A percentile compares a stretch with the other conserved stretches of the same genome.
Evolutionary conservation across 2,888 invertebrate species (phyloP).

Genomic region (Pristionchus arcanus): DNA sequence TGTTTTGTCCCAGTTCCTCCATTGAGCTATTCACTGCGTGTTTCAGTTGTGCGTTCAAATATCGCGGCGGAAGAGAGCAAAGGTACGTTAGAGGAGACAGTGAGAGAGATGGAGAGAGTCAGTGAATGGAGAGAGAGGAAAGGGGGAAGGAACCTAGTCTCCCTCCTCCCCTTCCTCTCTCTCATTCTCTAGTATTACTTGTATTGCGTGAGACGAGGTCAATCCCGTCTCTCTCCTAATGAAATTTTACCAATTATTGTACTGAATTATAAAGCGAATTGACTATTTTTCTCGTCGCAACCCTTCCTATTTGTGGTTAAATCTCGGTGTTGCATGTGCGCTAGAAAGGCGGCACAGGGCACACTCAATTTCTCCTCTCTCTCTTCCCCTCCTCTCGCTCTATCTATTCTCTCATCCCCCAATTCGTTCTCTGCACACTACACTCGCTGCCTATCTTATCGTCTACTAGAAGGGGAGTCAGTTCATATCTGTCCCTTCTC

Average conservation of each 20-base stretch:
- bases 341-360: conserved; percentile 35
- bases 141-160: conserved; percentile 25
- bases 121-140: not conserved
- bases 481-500: conserved; percentile 12
- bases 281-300: not conserved
- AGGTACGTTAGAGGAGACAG: not conserved
- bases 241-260: not conserved
- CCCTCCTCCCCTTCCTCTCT: not conserved
- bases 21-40: not conserved
- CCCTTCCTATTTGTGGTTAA: not conserved
- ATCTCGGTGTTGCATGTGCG: not conserved
- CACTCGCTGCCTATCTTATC: conserved; percentile 2
- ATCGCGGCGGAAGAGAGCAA: not conserved
- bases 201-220: not conserved
- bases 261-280: not conserved
- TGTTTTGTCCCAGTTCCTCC: not conserved
- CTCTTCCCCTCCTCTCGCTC: not conserved
- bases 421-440: conserved; percentile 40
- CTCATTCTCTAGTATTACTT: conserved; percentile 25
- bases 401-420: not conserved
- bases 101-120: not conserved
- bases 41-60: conserved; percentile 44
- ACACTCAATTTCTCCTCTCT: not conserved
- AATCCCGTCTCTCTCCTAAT: conserved; percentile 2
- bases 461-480: conserved; percentile 8